Conservation (phyloP, 2,797 vertebrate species). For the Apodemus agrarius region DNA sequence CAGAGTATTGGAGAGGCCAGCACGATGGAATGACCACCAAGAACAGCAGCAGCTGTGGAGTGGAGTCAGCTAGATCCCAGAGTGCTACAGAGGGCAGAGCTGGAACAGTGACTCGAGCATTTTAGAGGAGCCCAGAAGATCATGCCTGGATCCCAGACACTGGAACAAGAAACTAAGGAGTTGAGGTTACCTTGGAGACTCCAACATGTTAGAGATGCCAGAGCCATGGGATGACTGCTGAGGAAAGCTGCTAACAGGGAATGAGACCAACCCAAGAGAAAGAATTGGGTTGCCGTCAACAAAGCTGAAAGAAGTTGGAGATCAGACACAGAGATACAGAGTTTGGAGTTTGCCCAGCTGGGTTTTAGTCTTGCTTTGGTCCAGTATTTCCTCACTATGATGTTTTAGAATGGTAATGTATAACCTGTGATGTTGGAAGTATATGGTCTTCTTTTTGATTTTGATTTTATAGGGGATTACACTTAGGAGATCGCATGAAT, state of each 20-base stretch:
- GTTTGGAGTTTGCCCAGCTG: background rate
- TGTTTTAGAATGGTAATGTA: background rate
- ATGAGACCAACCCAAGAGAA: background rate
- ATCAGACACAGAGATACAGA: background rate
- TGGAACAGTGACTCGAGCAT: background rate
- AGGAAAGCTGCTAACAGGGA: background rate
- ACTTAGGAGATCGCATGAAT: no score
- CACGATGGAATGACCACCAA: background rate
- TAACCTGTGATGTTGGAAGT: background rate
- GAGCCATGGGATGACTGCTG: background rate
- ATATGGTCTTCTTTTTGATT: background rate
- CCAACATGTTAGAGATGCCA: background rate
- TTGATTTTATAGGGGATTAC: no score
- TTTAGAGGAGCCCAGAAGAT: background rate
- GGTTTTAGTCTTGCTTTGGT: background rate
- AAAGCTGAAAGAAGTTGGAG: background rate
- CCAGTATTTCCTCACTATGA: background rate
- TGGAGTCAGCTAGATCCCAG: background rate
- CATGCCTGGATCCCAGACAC: background rate
- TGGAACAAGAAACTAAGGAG: background rate
- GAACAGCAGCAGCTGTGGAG: background rate
- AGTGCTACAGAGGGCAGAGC: background rate
- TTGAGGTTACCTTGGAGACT: background rate
- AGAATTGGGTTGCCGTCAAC: background rate
- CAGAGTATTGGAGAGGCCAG: background rate